These are phyloP conservation scores for Epinotia demarniana DNA, from an alignment of 2,888 invertebrate genomes.

Conservation along the genomic window DNA sequence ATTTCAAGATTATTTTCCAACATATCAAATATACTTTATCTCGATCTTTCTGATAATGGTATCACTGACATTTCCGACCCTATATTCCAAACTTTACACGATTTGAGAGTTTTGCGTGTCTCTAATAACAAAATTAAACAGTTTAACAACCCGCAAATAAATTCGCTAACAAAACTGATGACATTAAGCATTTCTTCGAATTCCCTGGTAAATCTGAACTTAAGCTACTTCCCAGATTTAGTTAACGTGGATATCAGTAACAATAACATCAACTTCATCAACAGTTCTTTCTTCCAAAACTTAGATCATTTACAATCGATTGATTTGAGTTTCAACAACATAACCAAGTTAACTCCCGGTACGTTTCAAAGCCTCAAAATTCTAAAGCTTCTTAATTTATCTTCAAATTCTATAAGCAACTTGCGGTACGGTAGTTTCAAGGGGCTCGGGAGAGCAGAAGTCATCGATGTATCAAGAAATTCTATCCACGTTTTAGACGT, in stretches of 20 bases:
- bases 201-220: slow-evolving; percentile 60
- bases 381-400: slow-evolving; percentile 69
- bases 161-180: slow-evolving; percentile 60
- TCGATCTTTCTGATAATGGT: slow-evolving; percentile 66
- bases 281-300: slow-evolving; percentile 61
- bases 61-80: slow-evolving; percentile 55
- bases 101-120: slow-evolving; percentile 62
- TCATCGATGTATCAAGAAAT: slow-evolving; percentile 72
- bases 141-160: slow-evolving; percentile 65
- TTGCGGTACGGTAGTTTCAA: slow-evolving; percentile 71
- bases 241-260: slow-evolving; percentile 64
- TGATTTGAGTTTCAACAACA: slow-evolving; percentile 68
- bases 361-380: slow-evolving; percentile 68
- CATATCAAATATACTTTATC: slow-evolving; percentile 56
- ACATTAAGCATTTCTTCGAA: slow-evolving; percentile 66
- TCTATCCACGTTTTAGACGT: slow-evolving; percentile 65
- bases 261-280: slow-evolving; percentile 60
- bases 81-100: slow-evolving; percentile 54
- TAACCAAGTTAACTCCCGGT: slow-evolving; percentile 65
- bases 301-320: slow-evolving; percentile 64
- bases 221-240: slow-evolving; percentile 64
- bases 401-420: slow-evolving; percentile 63
- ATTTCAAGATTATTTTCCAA: slow-evolving; percentile 54
- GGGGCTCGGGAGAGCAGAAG: slow-evolving; percentile 68
- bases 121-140: slow-evolving; percentile 63